Evolutionary conservation across 2,797 vertebrate genomes (phyloP), one percentile per base, ranked within the genome.

Genomic region (Threskiornis aethiopicus): DNA sequence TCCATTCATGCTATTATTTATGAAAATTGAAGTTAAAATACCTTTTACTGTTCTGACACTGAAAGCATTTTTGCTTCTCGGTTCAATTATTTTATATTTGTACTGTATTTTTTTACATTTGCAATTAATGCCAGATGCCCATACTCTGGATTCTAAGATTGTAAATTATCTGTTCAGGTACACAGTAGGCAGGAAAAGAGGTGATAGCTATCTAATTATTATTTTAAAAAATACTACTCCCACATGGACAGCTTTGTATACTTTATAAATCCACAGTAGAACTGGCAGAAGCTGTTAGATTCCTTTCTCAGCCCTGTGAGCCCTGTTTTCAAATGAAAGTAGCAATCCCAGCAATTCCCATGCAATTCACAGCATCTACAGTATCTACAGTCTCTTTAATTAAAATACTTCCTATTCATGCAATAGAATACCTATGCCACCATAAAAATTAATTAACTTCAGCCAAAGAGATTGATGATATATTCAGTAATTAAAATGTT

Each of bases 401-500:
- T 98, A 98, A 98, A 98, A 97, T 97, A 96, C 95, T 97, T 97
- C 87, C n/a, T 3, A 39, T 95, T 97, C 95, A 91, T 96, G 79
- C 55, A 90, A 89, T 79, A 87, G 94, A 96, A 84, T 85, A 73
- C 26, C 46, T 51, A 31, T 78, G 90, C 96, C 62, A 46, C 93
- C 95, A 97, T 98, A 98, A 98, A 77, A 98, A 98, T 98, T 97
- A 98, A 98, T 98, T 98, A 98, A 92, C 92, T 98, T 98, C 95
- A 84, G 93, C 87, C 89, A 94, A 97, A 96, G 91, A 94, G 82
- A 96, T 93, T 96, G 97, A 96, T 96, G 86, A 96, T 97, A 94
- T 42, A 98, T 97, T 98, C 95, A 97, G 97, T 98, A 91, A 97
- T 96, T 97, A 97, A 96, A 95, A 95, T 91, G 69, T 97, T 97